Evolutionary conservation across 64 coral and sea anemone genomes (phyloP), one percentile per base, ranked within the genome.

Genomic region (Stichodactyla helianthus): DNA sequence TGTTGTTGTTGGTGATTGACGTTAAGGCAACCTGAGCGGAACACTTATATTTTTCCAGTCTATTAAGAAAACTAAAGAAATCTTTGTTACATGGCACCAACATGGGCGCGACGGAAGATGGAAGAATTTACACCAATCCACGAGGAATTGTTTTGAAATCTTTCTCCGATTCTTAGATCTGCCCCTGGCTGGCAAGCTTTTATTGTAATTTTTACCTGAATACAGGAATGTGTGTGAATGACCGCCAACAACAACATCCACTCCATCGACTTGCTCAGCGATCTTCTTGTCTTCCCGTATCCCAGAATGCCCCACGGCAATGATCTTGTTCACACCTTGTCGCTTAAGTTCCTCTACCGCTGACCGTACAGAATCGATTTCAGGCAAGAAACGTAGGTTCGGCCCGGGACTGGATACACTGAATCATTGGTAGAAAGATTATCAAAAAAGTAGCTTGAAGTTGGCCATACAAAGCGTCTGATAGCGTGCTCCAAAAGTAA

Each of bases 221-320:
- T 97, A 97, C 59, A 97, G 83, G 79, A 97, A 97, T 17, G 95
- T 93, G 51, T 93, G 84, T 31, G 89, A 80, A 55, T 97, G 95
- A 3, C 95, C 95, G 19, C 95, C 95, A 16, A 97, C 95, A 6
- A 97, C 91, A 54, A 97, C 86, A 77, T 97, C 95, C 0, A 97
- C 92, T 15, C 95, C 95, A 18, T 91, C 78, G 1, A 97, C 92
- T 58, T 86, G 86, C 23, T 74, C 77, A 17, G 95, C 95, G 53
- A 97, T 79, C 57, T 86, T 83, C 55, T 91, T 90, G 89, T 97
- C 95, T 53, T 88, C 76, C 8, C 74, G 82, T 5, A 97, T 80
- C 22, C 91, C 94, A 14, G 94, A 50, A 78, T 93, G 88, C 28
- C 94, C 94, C 35, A 97, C 56, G 28, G 91, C 94, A 82, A 97